Conservation (phyloP, 2,888 invertebrate genomes). For the Noctua janthe region DNA sequence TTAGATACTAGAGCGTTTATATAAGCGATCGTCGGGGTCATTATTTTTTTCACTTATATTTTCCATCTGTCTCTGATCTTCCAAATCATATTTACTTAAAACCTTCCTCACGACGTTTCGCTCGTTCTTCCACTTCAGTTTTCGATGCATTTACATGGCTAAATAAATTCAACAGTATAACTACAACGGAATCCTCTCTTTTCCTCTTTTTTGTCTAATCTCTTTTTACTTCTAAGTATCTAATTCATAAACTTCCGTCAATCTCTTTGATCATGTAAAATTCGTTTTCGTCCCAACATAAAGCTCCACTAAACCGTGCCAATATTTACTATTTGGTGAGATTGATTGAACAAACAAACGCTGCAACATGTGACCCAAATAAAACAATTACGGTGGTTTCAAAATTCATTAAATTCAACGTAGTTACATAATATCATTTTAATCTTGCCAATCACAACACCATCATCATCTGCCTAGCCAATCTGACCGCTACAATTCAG, state of each 20-base stretch:
- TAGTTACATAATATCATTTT: neutral
- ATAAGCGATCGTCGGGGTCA: too few relatives aligned
- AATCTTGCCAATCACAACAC: neutral
- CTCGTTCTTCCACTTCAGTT: neutral
- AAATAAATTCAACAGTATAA: neutral
- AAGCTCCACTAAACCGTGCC: neutral
- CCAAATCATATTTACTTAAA: neutral
- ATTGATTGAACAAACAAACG: neutral
- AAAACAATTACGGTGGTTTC: neutral
- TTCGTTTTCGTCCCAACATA: neutral
- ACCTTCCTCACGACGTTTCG: neutral
- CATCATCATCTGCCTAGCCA: neutral
- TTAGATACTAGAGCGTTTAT: neutral
- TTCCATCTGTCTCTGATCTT: neutral
- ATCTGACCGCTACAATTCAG: neutral
- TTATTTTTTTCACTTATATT: neutral
- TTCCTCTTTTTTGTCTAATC: too few relatives aligned
- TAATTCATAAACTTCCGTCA: neutral
- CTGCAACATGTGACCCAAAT: neutral
- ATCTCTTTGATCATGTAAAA: neutral
- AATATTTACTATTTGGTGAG: neutral
- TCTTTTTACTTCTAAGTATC: neutral
- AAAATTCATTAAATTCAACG: neutral
- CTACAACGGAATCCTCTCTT: neutral
- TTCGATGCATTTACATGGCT: neutral